A percentile compares a stretch with the other conserved stretches of the same genome.
Conservation (phyloP, 2,113 vertebrate genomes). For the Brienomyrus brachyistius region DNA sequence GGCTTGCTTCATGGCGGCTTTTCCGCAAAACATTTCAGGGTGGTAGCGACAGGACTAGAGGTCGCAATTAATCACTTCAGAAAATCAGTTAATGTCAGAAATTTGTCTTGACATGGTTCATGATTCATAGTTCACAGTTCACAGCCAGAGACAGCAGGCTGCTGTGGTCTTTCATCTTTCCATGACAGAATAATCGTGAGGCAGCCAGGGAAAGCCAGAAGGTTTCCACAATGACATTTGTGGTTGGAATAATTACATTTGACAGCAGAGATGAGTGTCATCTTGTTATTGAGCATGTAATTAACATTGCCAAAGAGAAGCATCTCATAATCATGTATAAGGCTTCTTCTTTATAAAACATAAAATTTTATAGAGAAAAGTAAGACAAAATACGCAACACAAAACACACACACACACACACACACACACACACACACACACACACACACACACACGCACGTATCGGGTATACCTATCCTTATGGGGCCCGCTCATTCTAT, state of each 20-base stretch:
- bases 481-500: too few relatives aligned
- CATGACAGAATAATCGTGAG: not conserved
- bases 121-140: not conserved
- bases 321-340: not conserved
- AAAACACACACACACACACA: not conserved
- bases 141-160: not conserved
- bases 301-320: not conserved
- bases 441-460: not conserved
- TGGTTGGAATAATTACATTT: slow-evolving; percentile 13
- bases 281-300: not conserved
- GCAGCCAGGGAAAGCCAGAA: not conserved
- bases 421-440: not conserved
- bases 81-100: not conserved
- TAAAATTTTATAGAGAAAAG: not conserved
- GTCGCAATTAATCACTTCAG: not conserved
- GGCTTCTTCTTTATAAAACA: not conserved
- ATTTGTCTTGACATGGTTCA: not conserved
- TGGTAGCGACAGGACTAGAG: not conserved
- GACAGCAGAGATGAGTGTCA: not conserved
- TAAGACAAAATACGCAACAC: not conserved
- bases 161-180: not conserved
- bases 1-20: not conserved
- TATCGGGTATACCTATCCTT: too few relatives aligned
- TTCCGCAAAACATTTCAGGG: not conserved
- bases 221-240: not conserved